phyloP scores from a whole-genome alignment of 64 coral and sea anemone species.

The Montipora efflorescens region DNA sequence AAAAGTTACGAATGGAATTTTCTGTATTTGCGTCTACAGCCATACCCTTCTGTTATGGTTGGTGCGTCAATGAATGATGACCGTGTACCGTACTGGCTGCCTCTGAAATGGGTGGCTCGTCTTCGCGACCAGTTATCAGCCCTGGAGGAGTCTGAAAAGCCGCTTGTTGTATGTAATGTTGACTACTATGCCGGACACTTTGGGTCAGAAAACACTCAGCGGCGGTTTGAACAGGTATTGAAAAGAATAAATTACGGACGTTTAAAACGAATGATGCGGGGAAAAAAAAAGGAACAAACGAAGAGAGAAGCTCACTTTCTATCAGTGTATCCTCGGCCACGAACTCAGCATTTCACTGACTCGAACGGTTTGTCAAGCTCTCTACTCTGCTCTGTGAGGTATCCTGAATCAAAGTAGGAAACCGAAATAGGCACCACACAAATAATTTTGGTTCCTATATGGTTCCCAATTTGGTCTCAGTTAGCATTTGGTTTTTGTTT shows the following conservation, averaged over 20 bases:
- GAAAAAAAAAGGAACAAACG: not conserved
- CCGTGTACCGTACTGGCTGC: slow-evolving; percentile 94
- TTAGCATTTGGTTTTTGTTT: no score
- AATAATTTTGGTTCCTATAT: no score
- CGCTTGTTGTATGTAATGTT: slow-evolving; percentile 31
- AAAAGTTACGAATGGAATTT: no score
- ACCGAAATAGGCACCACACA: no score
- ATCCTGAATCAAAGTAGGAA: no score
- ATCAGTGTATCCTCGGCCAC: not conserved
- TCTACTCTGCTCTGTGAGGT: no score
- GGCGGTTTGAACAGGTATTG: slow-evolving; percentile 44
- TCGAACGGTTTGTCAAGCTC: no score
- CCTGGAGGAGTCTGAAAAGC: not conserved
- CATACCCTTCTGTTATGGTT: slow-evolving; percentile 85
- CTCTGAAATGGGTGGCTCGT: slow-evolving; percentile 89
- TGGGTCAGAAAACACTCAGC: slow-evolving; percentile 25
- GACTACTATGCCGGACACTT: slow-evolving; percentile 61
- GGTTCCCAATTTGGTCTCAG: no score
- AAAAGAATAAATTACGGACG: not conserved
- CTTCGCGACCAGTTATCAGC: slow-evolving; percentile 51
- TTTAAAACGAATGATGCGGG: not conserved
- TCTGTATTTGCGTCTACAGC: not conserved
- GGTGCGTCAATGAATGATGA: slow-evolving; percentile 80
- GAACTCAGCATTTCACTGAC: no score
- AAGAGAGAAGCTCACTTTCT: not conserved